Percentiles rank a stretch among this genome's conserved stretches.
Conservation (phyloP, 2,797 vertebrate genomes). For the Microcaecilia unicolor region DNA sequence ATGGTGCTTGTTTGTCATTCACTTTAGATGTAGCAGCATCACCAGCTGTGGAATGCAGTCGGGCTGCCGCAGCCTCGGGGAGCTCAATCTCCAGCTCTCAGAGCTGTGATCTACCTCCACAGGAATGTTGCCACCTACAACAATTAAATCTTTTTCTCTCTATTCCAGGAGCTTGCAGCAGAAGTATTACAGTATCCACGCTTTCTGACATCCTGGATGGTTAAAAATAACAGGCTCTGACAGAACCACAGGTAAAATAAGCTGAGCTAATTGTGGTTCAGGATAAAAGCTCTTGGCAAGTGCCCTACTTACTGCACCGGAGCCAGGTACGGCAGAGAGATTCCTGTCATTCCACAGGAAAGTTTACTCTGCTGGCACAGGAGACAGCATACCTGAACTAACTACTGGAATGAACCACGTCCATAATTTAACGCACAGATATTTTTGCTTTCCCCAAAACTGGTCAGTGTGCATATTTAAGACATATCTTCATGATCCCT, state of each 20-base stretch:
- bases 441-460: too few species aligned
- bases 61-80: not conserved
- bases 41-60: constrained; percentile 15
- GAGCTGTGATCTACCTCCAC: constrained; percentile 15
- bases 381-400: too few species aligned
- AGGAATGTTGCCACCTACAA: constrained; percentile 31
- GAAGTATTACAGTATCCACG: constrained; percentile 8
- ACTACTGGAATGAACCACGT: too few species aligned
- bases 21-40: constrained; percentile 8
- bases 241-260: not conserved
- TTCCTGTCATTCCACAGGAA: too few species aligned
- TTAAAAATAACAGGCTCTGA: not conserved
- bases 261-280: too few species aligned
- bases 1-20: not conserved
- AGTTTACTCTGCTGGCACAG: too few species aligned
- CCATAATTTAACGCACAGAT: too few species aligned
- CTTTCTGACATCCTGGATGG: constrained; percentile 5
- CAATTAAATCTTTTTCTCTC: constrained; percentile 22
- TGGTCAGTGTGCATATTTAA: too few species aligned
- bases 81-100: not conserved
- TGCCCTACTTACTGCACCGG: not conserved
- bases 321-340: too few species aligned
- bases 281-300: not conserved
- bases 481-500: too few species aligned
- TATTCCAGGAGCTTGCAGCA: too few species aligned